These are phyloP conservation scores for Clistopyga incitator DNA, from an alignment of 2,888 invertebrate species.

Conservation along the genomic window DNA sequence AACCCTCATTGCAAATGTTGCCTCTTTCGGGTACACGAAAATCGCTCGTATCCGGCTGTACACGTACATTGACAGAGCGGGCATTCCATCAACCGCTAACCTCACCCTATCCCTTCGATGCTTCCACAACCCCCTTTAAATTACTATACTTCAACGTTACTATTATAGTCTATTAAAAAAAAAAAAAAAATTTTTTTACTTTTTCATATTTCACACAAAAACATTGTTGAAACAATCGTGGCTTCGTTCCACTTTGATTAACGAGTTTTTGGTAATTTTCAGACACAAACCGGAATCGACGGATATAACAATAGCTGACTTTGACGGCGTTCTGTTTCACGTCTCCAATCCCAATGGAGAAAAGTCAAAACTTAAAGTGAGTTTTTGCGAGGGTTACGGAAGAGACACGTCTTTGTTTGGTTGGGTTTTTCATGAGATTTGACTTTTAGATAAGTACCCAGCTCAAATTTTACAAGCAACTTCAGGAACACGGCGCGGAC, in stretches of 20 bases:
- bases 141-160: neutral
- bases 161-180: neutral
- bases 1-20: conserved; percentile 17
- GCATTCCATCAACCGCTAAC: conserved; percentile 55
- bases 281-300: conserved; percentile 98
- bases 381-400: conserved; percentile 78
- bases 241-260: conserved; percentile 1
- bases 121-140: neutral
- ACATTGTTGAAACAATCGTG: conserved; percentile 44
- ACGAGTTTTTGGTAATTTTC: conserved; percentile 82
- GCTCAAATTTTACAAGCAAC: conserved; percentile 98
- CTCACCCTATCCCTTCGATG: conserved; percentile 50
- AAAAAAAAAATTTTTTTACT: conserved; percentile 3
- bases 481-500: conserved; percentile 99
- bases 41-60: conserved; percentile 27
- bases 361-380: conserved; percentile 98
- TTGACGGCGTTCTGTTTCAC: conserved; percentile 99
- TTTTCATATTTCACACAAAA: conserved; percentile 1
- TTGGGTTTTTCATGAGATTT: conserved; percentile 30
- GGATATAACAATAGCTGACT: conserved; percentile 97
- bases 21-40: neutral
- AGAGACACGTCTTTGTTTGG: neutral
- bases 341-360: conserved; percentile 98
- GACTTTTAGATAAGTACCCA: conserved; percentile 95
- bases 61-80: conserved; percentile 24